These are phyloP conservation scores for Drosophila mercatorum DNA, from an alignment of 2,888 invertebrate species.

Conservation along the genomic window DNA sequence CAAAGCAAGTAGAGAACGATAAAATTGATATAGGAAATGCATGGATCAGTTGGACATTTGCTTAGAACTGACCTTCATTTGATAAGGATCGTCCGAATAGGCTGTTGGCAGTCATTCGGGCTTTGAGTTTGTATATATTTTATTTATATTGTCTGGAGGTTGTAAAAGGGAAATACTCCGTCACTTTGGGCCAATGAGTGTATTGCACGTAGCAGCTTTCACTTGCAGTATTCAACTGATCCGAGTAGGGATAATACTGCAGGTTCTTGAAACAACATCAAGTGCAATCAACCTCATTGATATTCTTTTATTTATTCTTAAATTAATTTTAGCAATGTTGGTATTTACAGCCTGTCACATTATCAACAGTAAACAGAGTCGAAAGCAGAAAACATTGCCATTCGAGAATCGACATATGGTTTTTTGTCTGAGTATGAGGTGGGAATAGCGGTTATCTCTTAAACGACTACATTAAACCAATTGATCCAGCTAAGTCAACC, in stretches of 20 bases:
- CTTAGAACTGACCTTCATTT: too few relatives aligned
- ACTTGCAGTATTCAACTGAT: neutral
- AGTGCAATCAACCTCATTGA: neutral
- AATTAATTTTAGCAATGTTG: neutral
- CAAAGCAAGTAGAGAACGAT: too few relatives aligned
- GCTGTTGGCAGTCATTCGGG: too few relatives aligned
- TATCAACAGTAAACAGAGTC: constrained; percentile 30
- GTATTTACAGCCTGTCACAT: neutral
- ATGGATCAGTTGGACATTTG: too few relatives aligned
- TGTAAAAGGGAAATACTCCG: neutral
- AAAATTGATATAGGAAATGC: too few relatives aligned
- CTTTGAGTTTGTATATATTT: too few relatives aligned
- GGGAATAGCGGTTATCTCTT: constrained; percentile 9
- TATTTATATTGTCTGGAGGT: too few relatives aligned
- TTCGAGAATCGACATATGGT: constrained; percentile 25
- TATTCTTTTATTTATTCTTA: neutral
- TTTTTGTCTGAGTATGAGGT: neutral
- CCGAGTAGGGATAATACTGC: neutral
- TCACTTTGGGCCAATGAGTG: neutral
- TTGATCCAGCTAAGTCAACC: neutral
- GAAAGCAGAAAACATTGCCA: constrained; percentile 1
- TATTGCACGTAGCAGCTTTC: neutral
- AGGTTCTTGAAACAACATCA: neutral
- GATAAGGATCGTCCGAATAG: too few relatives aligned
- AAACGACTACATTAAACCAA: constrained; percentile 10